Evolutionary conservation across 2,888 invertebrate genomes (phyloP).

Genomic region (Scelioninae gen. 2): DNA sequence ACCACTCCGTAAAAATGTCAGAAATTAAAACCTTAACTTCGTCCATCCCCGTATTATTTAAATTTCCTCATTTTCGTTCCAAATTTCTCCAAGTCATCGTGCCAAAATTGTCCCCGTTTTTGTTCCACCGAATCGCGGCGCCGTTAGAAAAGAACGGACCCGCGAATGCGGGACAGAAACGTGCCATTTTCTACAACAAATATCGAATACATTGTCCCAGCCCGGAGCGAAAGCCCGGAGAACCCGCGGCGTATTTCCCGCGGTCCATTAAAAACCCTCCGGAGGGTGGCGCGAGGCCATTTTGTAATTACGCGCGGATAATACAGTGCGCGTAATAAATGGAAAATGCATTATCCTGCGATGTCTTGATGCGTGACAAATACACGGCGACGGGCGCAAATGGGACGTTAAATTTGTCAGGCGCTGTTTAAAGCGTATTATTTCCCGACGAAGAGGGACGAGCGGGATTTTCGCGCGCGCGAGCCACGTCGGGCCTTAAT

Average conservation of each 20-base stretch:
- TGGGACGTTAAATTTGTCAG: conserved; percentile 60
- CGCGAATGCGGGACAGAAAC: too few species aligned
- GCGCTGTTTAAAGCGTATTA: conserved; percentile 58
- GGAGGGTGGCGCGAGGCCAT: conserved; percentile 29
- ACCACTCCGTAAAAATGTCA: too few species aligned
- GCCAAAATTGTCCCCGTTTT: too few species aligned
- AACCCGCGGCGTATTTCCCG: neutral
- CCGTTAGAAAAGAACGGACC: too few species aligned
- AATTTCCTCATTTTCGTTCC: too few species aligned
- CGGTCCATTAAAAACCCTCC: conserved; percentile 17
- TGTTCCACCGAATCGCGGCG: too few species aligned
- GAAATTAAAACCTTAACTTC: too few species aligned
- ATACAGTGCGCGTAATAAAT: conserved; percentile 44
- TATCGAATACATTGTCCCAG: neutral
- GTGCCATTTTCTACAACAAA: neutral
- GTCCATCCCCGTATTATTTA: too few species aligned
- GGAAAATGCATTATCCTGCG: conserved; percentile 45
- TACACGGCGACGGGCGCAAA: conserved; percentile 44
- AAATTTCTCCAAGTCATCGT: too few species aligned
- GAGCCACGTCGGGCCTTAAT: conserved; percentile 61
- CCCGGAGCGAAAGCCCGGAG: neutral
- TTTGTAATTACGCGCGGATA: conserved; percentile 45
- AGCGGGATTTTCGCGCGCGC: conserved; percentile 55
- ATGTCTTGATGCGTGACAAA: conserved; percentile 55
- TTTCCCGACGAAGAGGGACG: conserved; percentile 56